Evolutionary conservation across 2,888 invertebrate genomes (phyloP).

Genomic region (Callosobruchus maculatus): DNA sequence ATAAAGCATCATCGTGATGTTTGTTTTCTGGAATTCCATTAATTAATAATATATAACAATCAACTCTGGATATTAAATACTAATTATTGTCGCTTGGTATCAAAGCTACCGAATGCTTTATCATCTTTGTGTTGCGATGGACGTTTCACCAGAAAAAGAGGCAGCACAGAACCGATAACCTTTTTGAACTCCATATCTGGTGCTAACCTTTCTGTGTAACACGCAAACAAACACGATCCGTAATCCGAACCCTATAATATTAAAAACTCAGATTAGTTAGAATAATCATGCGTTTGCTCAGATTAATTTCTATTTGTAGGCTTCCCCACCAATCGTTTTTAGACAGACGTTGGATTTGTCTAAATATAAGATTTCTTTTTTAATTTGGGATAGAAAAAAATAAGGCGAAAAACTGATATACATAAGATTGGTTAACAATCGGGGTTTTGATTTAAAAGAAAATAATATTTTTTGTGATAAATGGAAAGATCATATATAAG

Average conservation of each 20-base stretch:
- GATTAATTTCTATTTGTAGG: not conserved
- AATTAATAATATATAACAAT: not conserved
- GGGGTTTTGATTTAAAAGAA: too few relatives aligned
- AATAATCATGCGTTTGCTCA: not conserved
- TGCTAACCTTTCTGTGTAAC: not conserved
- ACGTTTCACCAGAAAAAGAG: not conserved
- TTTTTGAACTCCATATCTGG: not conserved
- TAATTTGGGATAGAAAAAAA: too few relatives aligned
- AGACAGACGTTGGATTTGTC: too few relatives aligned
- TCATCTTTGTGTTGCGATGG: not conserved
- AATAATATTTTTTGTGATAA: too few relatives aligned
- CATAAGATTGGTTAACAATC: too few relatives aligned
- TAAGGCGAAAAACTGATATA: too few relatives aligned
- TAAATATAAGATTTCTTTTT: too few relatives aligned
- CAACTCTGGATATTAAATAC: conserved; percentile 14
- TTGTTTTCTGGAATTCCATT: not conserved
- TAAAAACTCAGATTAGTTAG: not conserved
- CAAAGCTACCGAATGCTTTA: conserved; percentile 9
- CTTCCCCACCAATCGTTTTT: too few relatives aligned
- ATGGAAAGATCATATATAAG: too few relatives aligned
- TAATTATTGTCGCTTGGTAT: conserved; percentile 22
- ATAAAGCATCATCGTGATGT: not conserved
- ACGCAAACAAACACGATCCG: not conserved
- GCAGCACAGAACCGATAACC: not conserved
- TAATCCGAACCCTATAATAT: not conserved